Conservation (phyloP, 2,113 vertebrate species). For the Dryoscopus gambensis region DNA sequence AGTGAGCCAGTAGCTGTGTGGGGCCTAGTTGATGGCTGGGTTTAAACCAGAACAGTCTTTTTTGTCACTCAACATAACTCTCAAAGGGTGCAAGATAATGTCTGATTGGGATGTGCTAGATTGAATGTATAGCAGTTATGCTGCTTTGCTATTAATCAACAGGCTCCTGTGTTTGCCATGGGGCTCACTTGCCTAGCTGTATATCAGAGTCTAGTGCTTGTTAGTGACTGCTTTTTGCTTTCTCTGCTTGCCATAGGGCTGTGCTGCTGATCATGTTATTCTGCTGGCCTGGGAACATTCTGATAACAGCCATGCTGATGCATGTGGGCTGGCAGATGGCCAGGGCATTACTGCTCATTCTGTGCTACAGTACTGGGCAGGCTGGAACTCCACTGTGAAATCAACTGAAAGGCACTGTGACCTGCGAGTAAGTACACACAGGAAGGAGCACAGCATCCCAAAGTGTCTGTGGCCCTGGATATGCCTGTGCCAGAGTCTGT, state of each 20-base stretch:
- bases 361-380: background rate
- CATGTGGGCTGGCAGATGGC: background rate
- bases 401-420: background rate
- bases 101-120: background rate
- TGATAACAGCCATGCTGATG: background rate
- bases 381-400: background rate
- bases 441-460: background rate
- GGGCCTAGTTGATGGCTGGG: background rate
- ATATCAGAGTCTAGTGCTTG: background rate
- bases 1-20: background rate
- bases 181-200: background rate
- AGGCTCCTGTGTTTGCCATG: background rate
- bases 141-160: background rate
- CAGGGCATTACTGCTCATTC: background rate
- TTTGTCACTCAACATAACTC: background rate
- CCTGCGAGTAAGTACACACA: background rate
- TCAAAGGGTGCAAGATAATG: background rate
- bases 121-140: background rate
- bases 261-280: background rate
- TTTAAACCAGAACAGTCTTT: background rate
- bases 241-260: background rate
- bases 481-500: too few species aligned
- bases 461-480: background rate
- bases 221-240: background rate
- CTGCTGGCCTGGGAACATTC: background rate